A percentile compares a stretch with the other conserved stretches of the same genome.
These are phyloP conservation scores for Heliconius himera DNA, from an alignment of 1,140 invertebrate genomes.

Conservation along the genomic window DNA sequence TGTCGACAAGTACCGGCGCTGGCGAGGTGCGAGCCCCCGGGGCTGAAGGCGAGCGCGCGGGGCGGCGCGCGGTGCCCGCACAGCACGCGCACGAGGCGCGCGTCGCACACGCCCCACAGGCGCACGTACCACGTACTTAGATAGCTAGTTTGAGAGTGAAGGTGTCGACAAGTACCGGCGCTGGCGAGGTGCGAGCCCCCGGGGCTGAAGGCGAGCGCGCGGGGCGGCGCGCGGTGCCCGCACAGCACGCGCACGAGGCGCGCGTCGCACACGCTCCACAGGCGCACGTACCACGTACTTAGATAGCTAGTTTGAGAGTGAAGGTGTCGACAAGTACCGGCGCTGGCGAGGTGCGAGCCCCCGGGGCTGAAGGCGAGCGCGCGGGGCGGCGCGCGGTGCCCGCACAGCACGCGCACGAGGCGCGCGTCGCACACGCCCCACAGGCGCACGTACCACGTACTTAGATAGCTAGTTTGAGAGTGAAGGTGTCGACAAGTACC, in stretches of 20 bases:
- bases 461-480: neutral
- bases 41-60: conserved; percentile 90
- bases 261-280: conserved; percentile 86
- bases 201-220: conserved; percentile 90
- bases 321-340: conserved; percentile 66
- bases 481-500: conserved; percentile 62
- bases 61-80: conserved; percentile 89
- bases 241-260: conserved; percentile 90
- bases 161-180: conserved; percentile 72
- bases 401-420: conserved; percentile 90
- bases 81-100: conserved; percentile 89
- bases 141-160: neutral
- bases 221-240: conserved; percentile 88
- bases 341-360: conserved; percentile 91
- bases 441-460: conserved; percentile 81
- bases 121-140: conserved; percentile 74
- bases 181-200: conserved; percentile 92
- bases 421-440: conserved; percentile 85
- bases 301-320: neutral
- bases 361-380: conserved; percentile 90
- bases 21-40: conserved; percentile 90
- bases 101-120: conserved; percentile 85
- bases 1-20: conserved; percentile 82
- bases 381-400: conserved; percentile 88
- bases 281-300: conserved; percentile 75